Base-by-base conservation (phyloP, 2,113 vertebrate genomes). In the Empidonax traillii region DNA sequence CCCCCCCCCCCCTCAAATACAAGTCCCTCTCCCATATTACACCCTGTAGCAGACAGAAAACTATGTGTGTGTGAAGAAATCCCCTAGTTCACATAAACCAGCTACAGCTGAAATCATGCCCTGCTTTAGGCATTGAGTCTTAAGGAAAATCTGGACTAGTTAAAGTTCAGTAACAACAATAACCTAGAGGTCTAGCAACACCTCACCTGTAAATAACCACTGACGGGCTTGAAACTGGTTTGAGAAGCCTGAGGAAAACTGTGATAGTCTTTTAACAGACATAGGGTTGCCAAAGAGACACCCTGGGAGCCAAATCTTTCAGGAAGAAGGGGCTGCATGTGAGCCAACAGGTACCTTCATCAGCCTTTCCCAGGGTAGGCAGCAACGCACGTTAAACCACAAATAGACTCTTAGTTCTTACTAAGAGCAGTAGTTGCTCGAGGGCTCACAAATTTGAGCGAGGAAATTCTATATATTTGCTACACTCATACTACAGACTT, bases 1-100 rank as follows among this genome's bases (percentile, higher is more conserved):
- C 23, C 18, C 18, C 18, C 1, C 8, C 2, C 9, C 3, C 39
- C 4, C 10, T 17, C 37, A 55, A n/a, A 77, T 18, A 35, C 0
- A 25, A 74, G 33, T 59, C 8, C 25, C 37, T 76, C 53, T 95
- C 18, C 39, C 10, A 14, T 52, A 85, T 79, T 66, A 69, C 22
- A 56, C 6, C n/a, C 41, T 39, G 19, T 0, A 87, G 74, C 33
- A 85, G 41, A 66, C 28, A 87, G 71, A 73, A 55, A 76, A 49
- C 3, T 5, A 73, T 8, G 44, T 49, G 20, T 58, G 43, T 53
- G 43, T 39, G 35, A 94, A 90, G 37, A 51, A 86, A 30, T 27
- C 30, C 46, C 44, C 53, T 6, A 21, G 4, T 8, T 90, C 67
- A 69, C 46, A 47, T 22, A 71, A 58, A 78, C 16, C 39, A 83